Evolutionary conservation across 2,797 vertebrate genomes (phyloP).

Genomic region (Poecile montanus): DNA sequence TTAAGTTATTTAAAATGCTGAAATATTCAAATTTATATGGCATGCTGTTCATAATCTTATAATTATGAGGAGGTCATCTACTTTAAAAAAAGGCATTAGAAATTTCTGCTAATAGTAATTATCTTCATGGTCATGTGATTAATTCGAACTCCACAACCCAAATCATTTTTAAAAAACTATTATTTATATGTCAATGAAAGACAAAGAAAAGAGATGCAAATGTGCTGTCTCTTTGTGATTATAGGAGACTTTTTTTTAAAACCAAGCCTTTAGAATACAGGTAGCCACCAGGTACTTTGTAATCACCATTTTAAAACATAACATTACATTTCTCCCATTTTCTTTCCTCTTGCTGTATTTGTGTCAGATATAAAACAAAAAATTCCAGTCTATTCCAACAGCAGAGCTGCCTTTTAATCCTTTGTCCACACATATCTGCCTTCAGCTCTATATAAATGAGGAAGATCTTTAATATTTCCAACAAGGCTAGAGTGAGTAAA

Average conservation of each 20-base stretch:
- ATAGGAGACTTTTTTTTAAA: neutral
- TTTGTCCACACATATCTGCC: neutral
- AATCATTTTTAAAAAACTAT: constrained; percentile 14
- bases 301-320: neutral
- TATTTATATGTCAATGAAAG: constrained; percentile 44
- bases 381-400: neutral
- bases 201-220: constrained; percentile 44
- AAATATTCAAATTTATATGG: constrained; percentile 23
- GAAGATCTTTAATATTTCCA: neutral
- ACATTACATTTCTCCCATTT: neutral
- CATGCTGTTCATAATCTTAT: neutral
- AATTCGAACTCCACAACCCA: neutral
- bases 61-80: constrained; percentile 17
- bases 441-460: neutral
- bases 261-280: neutral
- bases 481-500: neutral
- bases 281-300: neutral
- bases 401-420: neutral
- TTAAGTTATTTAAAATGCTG: constrained; percentile 10
- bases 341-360: neutral
- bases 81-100: neutral
- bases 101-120: constrained; percentile 37
- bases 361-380: neutral
- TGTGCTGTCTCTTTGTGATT: neutral
- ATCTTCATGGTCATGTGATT: constrained; percentile 10